Base-by-base conservation (phyloP, 2,888 invertebrate species). In the Loripinus fragilis region DNA sequence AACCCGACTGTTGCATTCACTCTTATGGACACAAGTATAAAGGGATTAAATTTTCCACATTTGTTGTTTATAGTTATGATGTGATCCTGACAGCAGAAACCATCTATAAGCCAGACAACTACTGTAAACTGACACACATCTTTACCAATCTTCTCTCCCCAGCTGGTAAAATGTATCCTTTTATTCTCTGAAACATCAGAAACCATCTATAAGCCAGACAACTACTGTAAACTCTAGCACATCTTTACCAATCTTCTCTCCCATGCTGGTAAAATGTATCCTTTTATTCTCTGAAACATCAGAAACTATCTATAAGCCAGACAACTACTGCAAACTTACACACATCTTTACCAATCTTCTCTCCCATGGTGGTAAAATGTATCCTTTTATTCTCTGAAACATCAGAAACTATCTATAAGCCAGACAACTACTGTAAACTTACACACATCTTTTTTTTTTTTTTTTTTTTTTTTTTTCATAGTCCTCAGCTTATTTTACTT, bases 61-160 rank as follows among this genome's bases (percentile, higher is more conserved):
- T 38, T 38, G 38, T 33, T 33, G 1, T 33, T 60, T 60, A 33
- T 33, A 60, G 60, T 30, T 99, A 96, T 94, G 97, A 99, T 93
- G 90, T 96, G 7, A 98, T 99, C 88, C 94, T 99, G 23, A 97
- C 98, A 10, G 97, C 97, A 23, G 99, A 99, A 94, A 99, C 99
- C 0, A 98, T 99, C 91, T 95, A 95, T 88, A 98, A 98, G 94
- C 94, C 95, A 52, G 94, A 95, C 0, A 97, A 97, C 94, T 97
- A 98, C 91, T 90, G 94, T 33, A 97, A 97, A 92, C 94, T 99
- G 0, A 94, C 96, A 72, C 91, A 95, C 60, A 93, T 97, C 30
- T 96, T 98, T 89, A 94, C 95, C 89, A 93, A 94, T 60, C 95
- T 95, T 87, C 94, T 97, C 67, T 95, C 95, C 85, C 92, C 93